A percentile compares a stretch with the other conserved stretches of the same genome.
These are phyloP conservation scores for Onchidella celtica DNA, from an alignment of 2,888 invertebrate genomes.

Conservation along the genomic window DNA sequence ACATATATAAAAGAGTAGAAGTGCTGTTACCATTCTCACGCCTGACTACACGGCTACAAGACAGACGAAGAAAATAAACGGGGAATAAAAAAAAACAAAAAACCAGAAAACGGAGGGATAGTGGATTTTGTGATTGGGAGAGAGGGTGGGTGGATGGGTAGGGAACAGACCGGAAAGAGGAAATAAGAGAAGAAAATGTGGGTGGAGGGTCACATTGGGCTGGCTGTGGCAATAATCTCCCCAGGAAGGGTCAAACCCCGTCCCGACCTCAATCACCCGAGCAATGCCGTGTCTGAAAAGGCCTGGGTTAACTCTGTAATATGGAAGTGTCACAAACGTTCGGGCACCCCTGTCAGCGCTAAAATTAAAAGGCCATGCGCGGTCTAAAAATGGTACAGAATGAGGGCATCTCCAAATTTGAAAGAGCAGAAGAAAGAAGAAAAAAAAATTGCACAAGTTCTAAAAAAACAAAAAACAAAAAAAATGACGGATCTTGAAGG, in stretches of 20 bases:
- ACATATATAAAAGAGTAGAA: too few species aligned
- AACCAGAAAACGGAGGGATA: too few species aligned
- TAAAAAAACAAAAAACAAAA: neutral
- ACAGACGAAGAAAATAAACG: too few species aligned
- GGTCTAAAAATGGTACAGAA: constrained; percentile 14
- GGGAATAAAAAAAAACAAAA: too few species aligned
- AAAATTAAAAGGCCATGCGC: constrained; percentile 54
- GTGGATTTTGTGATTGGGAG: too few species aligned
- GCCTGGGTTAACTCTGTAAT: constrained; percentile 56
- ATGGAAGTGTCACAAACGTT: constrained; percentile 49
- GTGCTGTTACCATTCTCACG: too few species aligned
- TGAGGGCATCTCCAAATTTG: neutral
- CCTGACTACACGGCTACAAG: too few species aligned
- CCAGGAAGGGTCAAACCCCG: constrained; percentile 34
- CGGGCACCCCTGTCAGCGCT: constrained; percentile 33
- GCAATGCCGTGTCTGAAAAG: neutral
- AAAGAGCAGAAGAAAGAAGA: neutral
- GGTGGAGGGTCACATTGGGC: neutral
- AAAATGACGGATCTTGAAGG: neutral
- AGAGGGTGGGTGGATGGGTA: neutral
- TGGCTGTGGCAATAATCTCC: constrained; percentile 22
- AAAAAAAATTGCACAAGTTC: neutral
- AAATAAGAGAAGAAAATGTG: neutral
- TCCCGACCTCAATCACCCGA: constrained; percentile 38
- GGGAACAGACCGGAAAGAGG: neutral